Evolutionary conservation across 2,113 vertebrate species (phyloP).

Genomic region (Carassius carassius): DNA sequence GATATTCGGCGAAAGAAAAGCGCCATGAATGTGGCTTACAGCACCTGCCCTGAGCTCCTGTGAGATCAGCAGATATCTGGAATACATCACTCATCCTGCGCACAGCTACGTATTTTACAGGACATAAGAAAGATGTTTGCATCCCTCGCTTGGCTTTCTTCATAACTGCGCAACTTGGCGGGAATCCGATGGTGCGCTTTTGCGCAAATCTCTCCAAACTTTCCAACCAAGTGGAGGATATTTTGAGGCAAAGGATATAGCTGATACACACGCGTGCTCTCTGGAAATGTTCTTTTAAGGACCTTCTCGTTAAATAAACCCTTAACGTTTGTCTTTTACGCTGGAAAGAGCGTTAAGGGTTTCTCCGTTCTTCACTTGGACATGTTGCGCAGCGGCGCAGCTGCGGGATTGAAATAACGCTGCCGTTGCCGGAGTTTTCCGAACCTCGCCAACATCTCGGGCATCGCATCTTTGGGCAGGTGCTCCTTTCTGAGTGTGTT

Average conservation of each 20-base stretch:
- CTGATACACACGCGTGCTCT: not conserved
- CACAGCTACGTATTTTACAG: constrained; percentile 5
- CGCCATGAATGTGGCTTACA: not conserved
- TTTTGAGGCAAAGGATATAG: not conserved
- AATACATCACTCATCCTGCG: constrained; percentile 18
- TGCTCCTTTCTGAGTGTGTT: constrained; percentile 36
- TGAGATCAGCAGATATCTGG: constrained; percentile 1
- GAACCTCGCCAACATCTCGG: constrained; percentile 30
- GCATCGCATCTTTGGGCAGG: constrained; percentile 45
- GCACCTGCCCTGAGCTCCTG: not conserved
- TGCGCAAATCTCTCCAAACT: constrained; percentile 9
- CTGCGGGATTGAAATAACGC: constrained; percentile 49
- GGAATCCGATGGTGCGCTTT: constrained; percentile 1
- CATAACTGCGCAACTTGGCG: not conserved
- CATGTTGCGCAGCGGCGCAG: constrained; percentile 52
- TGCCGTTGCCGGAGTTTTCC: constrained; percentile 35
- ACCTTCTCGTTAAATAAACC: not conserved
- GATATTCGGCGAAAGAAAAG: not conserved
- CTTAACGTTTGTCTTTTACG: not conserved
- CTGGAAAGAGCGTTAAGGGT: constrained; percentile 5
- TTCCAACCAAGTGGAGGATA: constrained; percentile 3
- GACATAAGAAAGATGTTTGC: constrained; percentile 12
- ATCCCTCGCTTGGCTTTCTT: not conserved
- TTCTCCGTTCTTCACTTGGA: constrained; percentile 34
- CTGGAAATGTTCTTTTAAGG: not conserved